Percentiles rank a stretch among this genome's conserved stretches.
These are phyloP conservation scores for Pteronura brasiliensis DNA, from an alignment of 2,113 vertebrate genomes.

Conservation along the genomic window DNA sequence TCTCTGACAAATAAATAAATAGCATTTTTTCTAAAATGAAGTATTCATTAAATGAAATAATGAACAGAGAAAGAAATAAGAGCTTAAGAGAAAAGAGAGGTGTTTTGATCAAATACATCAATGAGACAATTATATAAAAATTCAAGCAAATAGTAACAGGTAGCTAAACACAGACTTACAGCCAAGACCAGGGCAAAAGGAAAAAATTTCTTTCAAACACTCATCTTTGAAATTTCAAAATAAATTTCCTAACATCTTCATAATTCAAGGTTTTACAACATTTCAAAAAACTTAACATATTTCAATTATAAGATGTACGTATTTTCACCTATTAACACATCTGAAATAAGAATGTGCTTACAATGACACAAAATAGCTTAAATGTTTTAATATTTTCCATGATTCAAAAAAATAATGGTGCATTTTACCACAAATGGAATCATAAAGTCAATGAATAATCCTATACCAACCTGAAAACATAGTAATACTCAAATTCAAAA, in stretches of 20 bases:
- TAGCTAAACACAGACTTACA: neutral
- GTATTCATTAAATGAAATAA: conserved; percentile 13
- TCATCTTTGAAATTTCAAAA: neutral
- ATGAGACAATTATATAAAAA: neutral
- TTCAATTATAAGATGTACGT: neutral
- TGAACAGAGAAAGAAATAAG: neutral
- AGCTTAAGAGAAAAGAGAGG: neutral
- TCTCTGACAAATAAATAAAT: too few species aligned
- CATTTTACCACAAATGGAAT: neutral
- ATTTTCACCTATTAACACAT: neutral
- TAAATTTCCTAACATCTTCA: neutral
- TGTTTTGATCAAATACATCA: neutral
- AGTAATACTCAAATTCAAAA: neutral
- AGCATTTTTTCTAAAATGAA: neutral
- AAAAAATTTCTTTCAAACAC: neutral
- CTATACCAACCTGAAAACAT: neutral
- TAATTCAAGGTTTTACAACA: neutral
- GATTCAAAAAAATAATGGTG: neutral
- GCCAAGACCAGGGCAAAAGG: neutral
- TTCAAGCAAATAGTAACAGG: neutral
- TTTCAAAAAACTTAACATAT: neutral
- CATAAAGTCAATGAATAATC: neutral
- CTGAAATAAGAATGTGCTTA: neutral
- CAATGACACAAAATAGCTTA: neutral
- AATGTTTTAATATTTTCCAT: neutral